Evolutionary conservation across 2,888 invertebrate genomes (phyloP).

Genomic region (Calameuta pallipes): DNA sequence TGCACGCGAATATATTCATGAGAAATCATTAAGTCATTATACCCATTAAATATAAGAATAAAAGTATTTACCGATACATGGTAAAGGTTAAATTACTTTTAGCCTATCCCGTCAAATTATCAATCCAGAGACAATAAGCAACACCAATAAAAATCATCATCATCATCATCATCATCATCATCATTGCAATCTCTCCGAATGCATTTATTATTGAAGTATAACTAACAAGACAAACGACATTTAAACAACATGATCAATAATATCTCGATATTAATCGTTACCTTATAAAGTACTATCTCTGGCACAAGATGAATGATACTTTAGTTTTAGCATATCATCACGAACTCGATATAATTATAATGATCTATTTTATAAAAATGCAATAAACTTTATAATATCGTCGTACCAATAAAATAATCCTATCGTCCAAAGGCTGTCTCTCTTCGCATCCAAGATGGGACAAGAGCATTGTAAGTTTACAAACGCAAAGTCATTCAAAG

Average conservation of each 20-base stretch:
- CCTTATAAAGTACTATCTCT: neutral
- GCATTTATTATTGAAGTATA: neutral
- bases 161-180: neutral
- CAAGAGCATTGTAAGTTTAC: neutral
- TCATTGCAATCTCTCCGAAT: neutral
- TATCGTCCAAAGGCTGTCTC: neutral
- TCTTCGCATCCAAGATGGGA: neutral
- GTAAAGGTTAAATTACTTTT: neutral
- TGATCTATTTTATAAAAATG: neutral
- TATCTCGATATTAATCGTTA: neutral
- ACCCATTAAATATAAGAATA: neutral
- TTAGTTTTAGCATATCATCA: neutral
- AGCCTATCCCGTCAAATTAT: neutral
- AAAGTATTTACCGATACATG: neutral
- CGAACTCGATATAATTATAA: neutral
- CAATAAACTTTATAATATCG: neutral
- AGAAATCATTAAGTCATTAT: neutral
- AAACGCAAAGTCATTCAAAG: neutral
- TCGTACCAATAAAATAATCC: neutral
- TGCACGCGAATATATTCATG: neutral
- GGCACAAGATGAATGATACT: neutral
- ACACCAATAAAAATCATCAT: neutral
- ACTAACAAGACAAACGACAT: neutral
- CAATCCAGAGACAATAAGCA: neutral
- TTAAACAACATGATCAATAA: neutral